Base-by-base conservation (phyloP, 2,888 invertebrate species). In the Invenusta paracnida region DNA sequence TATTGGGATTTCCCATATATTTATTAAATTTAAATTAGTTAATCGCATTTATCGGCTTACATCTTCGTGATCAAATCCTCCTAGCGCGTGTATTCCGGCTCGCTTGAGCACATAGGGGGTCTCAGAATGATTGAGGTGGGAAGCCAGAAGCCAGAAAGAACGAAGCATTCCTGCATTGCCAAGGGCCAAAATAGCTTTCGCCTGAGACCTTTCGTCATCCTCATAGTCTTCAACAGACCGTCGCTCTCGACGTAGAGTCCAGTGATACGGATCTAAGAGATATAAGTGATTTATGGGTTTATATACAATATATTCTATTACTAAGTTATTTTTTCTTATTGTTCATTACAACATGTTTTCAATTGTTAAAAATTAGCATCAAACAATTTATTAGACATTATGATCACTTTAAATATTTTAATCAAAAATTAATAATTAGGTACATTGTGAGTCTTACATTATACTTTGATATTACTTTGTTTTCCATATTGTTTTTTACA, bases 101-200 rank as follows among this genome's bases (percentile, higher is more conserved):
- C 82, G 82, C 28, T 82, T 82, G 5, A 82, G 29, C 11, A 30
- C 29, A 28, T 82, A 82, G 17, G 82, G 82, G 2, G 82, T 82
- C 1, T 82, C 82, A 28, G 28, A 27, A 29, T 30, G 29, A 29
- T 82, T 82, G 82, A 82, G 29, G 27, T 82, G 29, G 2, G 82
- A 2, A 29, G 31, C 29, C 17, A 82, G 29, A 23, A 29, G 82
- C n/a, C 28, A 11, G 82, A 29, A 27, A 13, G 82, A 27, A 13
- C 29, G 28, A 2, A 2, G 28, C 2, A 82, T 13, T 82, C 29
- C 29, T 2, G 27, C 23, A 27, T 82, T 82, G 23, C 82, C 82
- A 2, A 82, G 31, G 31, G 82, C 29, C 23, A 29, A 11, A 2
- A 82, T 73, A n/a, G 73, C 25, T 23, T 5, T 73, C 73, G 73